Base-by-base conservation (phyloP, 2,888 invertebrate species). In the Lumbricus terrestris region DNA sequence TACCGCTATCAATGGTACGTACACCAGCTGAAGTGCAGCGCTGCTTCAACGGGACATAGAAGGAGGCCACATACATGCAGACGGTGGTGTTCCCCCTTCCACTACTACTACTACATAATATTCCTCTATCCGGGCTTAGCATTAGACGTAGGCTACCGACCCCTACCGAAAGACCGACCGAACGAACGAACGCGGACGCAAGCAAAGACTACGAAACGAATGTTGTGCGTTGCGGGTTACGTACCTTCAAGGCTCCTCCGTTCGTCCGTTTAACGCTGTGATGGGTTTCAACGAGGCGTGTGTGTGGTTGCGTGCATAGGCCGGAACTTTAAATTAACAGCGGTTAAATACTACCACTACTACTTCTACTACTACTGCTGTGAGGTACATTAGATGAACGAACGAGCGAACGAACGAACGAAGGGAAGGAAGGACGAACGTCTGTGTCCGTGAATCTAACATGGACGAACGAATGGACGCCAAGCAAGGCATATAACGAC, bases 341-440 rank as follows among this genome's bases (percentile, higher is more conserved):
- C 69, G 69, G 29, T 69, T 1, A 4, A 47, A 16, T 20, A 20
- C 18, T 47, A 42, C 42, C 18, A 23, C 40, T 13, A 40, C n/a
- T 40, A 40, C 40, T 40, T 40, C n/a, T 40, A 40, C 6, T 40
- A 15, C 15, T 11, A 40, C 15, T n/a, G n/a, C 69, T 16, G 69
- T 69, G n/a, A 69, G n/a, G 69, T 69, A 69, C 69, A 69, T 29
- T 69, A n/a, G 69, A 69, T 8, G 69, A 69, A 69, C 69, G 69
- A 69, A 69, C 69, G 69, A 69, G n/a, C n/a, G n/a, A n/a, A n/a
- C n/a, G 69, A 69, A 69, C 69, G 69, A 69, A 69, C 69, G 69
- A 69, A 69, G 11, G 69, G n/a, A 69, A 29, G 54, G 54, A 54
- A 54, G 69, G 69, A 69, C n/a, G 69, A n/a, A n/a, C 29, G 29